Conservation (phyloP, 2,797 vertebrate genomes). For the Hybognathus amarus region DNA sequence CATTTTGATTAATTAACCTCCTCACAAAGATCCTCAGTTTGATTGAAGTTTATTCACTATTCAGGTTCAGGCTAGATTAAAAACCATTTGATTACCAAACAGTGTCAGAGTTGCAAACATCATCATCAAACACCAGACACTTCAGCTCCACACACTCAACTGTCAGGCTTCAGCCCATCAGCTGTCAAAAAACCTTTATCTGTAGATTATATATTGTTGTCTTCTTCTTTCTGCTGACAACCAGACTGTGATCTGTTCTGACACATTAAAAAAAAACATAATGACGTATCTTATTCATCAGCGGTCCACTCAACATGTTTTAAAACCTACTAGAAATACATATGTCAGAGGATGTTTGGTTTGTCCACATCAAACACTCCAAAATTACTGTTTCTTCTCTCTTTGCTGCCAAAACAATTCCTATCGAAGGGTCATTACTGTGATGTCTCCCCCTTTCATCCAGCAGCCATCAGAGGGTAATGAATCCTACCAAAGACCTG, state of each 20-base stretch:
- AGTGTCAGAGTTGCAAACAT: too few species aligned
- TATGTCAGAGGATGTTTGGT: background rate
- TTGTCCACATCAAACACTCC: conserved; percentile 28
- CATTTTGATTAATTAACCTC: background rate
- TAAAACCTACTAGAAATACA: background rate
- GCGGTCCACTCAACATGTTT: background rate
- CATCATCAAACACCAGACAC: too few species aligned
- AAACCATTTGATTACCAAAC: too few species aligned
- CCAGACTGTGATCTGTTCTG: background rate
- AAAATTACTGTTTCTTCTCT: conserved; percentile 8
- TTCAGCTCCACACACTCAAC: too few species aligned
- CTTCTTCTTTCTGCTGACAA: too few species aligned
- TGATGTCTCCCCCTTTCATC: conserved; percentile 44
- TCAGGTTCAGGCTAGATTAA: background rate
- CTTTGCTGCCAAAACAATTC: conserved; percentile 30
- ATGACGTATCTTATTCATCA: background rate
- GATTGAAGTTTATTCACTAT: background rate
- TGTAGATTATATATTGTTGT: too few species aligned
- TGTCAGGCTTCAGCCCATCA: too few species aligned
- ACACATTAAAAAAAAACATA: background rate
- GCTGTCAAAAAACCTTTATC: too few species aligned
- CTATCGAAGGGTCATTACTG: conserved; percentile 36
- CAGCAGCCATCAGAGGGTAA: conserved; percentile 48
- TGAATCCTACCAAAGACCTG: conserved; percentile 54
- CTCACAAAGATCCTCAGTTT: background rate